Base-by-base conservation (phyloP, 2,113 vertebrate species). In the Lepus timidus region DNA sequence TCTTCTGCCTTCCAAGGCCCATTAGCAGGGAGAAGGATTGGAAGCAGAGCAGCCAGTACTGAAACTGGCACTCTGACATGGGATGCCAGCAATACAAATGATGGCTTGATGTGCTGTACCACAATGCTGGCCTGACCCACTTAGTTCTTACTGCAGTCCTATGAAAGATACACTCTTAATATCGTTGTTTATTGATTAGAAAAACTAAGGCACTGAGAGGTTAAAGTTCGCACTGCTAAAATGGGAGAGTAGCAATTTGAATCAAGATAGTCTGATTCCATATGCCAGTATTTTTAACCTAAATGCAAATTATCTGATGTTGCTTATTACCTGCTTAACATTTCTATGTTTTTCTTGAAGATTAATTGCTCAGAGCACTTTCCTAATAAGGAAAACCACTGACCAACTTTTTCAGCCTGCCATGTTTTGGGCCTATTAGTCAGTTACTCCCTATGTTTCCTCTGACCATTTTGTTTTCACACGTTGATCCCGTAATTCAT, bases 301-400 rank as follows among this genome's bases (percentile, higher is more conserved):
- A 75, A 74, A 58, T 94, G 65, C 19, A 91, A 61, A 49, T 78
- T 86, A 94, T 75, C 58, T 79, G 31, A 93, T 76, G 33, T 64
- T 67, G 23, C 8, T 96, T 62, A 81, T 90, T 92, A 68, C 20
- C 2, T 89, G 19, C 13, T 62, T 94, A 76, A 58, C 5, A 82
- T 65, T 79, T 92, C 11, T 8, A 7, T 44, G 3, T 82, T 88
- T 95, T 84, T 71, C 44, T 86, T 90, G 49, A 80, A 29, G 5
- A 90, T 16, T 61, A 36, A 83, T 85, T 71, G 13, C 23, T 73
- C 36, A 91, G 61, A 82, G 31, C 7, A n/a, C 19, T 91, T 93
- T 61, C 36, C 52, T 78, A 23, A 31, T 85, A 78, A 85, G 64
- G 67, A 76, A 91, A 94, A 65, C 19, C 27, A 27, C 11, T 94